A percentile compares a stretch with the other conserved stretches of the same genome.
These are phyloP conservation scores for Apteryx mantelli DNA, from an alignment of 2,113 vertebrate species.

Conservation along the genomic window DNA sequence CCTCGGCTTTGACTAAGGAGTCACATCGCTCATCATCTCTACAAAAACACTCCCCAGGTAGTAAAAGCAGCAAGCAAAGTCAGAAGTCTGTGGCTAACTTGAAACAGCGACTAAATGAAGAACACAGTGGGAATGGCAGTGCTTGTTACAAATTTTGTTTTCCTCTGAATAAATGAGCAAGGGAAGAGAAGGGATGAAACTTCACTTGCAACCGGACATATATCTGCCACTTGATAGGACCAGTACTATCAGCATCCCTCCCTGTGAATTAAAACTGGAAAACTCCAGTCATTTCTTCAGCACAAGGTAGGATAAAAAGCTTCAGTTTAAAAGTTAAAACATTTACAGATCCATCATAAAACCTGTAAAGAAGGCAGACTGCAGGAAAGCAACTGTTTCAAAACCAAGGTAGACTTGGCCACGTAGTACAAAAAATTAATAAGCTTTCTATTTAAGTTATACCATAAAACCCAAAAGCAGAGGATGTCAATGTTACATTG, in stretches of 20 bases:
- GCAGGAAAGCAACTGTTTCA: background rate
- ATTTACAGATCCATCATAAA: background rate
- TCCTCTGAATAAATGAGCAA: background rate
- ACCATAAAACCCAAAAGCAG: background rate
- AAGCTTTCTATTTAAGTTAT: background rate
- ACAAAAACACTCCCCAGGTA: background rate
- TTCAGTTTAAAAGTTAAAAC: background rate
- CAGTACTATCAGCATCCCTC: background rate
- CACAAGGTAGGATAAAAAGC: background rate
- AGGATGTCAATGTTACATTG: background rate
- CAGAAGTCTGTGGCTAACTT: background rate
- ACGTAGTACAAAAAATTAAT: background rate
- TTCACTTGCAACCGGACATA: background rate
- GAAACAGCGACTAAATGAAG: background rate
- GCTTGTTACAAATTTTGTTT: background rate
- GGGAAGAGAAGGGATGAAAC: background rate
- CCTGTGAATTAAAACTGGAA: background rate
- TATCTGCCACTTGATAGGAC: background rate
- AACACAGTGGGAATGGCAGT: background rate
- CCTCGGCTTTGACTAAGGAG: background rate
- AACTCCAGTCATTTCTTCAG: background rate
- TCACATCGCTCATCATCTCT: background rate
- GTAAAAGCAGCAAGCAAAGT: background rate
- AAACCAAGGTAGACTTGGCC: background rate
- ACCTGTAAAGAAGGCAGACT: background rate